Evolutionary conservation across 1,140 invertebrate species (phyloP).

Genomic region (Lysiphlebus fabarum): DNA sequence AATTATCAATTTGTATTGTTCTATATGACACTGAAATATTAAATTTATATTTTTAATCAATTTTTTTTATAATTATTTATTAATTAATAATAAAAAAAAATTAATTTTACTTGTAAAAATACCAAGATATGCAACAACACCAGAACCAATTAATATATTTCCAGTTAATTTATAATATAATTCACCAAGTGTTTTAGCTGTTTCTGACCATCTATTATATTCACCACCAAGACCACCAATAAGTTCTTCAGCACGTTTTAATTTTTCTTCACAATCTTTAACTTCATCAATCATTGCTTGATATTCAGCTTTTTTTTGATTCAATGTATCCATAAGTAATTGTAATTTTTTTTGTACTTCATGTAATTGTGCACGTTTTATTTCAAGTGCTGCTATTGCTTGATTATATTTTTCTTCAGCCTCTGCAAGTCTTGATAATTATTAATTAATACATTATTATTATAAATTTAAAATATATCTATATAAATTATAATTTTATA

Average conservation of each 20-base stretch:
- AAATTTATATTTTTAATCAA: too few relatives aligned
- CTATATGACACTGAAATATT: conserved; percentile 61
- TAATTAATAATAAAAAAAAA: too few relatives aligned
- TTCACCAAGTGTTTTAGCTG: conserved; percentile 70
- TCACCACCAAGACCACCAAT: conserved; percentile 83
- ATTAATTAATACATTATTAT: too few relatives aligned
- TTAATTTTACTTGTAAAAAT: conserved; percentile 65
- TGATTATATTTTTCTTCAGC: conserved; percentile 70
- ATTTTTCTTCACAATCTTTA: conserved; percentile 80
- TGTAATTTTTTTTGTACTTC: conserved; percentile 63
- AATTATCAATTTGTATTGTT: conserved; percentile 64
- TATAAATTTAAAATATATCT: conserved; percentile 68
- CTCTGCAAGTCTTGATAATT: conserved; percentile 60
- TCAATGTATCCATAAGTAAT: conserved; percentile 65
- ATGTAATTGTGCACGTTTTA: conserved; percentile 74
- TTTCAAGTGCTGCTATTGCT: conserved; percentile 68
- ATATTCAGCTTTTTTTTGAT: conserved; percentile 56
- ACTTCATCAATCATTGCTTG: conserved; percentile 77
- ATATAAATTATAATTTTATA: not conserved
- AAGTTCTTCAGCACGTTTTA: conserved; percentile 86
- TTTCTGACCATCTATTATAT: conserved; percentile 77
- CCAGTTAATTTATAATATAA: conserved; percentile 56
- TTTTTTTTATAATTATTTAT: too few relatives aligned
- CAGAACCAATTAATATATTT: conserved; percentile 80
- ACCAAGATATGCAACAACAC: conserved; percentile 82